These are phyloP conservation scores for Planococcus citri DNA, from an alignment of 1,140 invertebrate genomes.

Conservation along the genomic window DNA sequence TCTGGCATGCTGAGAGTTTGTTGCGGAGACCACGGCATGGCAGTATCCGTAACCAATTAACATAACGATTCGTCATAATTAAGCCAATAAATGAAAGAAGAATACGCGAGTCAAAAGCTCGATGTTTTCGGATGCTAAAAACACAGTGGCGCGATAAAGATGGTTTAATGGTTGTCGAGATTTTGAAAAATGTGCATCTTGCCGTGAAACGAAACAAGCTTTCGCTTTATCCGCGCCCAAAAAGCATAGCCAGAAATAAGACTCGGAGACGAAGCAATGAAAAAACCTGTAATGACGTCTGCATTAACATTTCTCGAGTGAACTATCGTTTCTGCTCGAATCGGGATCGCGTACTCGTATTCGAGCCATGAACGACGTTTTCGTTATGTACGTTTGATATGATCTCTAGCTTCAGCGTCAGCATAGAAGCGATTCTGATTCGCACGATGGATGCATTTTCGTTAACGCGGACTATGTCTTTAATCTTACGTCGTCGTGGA, in stretches of 20 bases:
- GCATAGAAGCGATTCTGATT: no score
- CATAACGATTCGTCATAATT: not conserved
- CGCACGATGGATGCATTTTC: no score
- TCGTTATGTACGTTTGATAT: not conserved
- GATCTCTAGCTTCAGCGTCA: no score
- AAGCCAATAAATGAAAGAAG: not conserved
- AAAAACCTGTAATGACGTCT: not conserved
- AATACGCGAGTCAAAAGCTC: not conserved
- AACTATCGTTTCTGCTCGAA: slow-evolving; percentile 1
- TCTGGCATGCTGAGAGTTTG: no score
- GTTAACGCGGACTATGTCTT: not conserved
- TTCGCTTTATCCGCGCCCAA: not conserved
- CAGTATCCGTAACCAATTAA: not conserved
- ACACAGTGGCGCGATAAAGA: not conserved
- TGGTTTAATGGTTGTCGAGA: not conserved
- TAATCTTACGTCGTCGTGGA: not conserved
- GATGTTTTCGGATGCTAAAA: not conserved
- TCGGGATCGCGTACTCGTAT: not conserved
- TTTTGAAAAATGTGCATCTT: not conserved
- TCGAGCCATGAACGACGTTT: not conserved
- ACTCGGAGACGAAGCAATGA: no score
- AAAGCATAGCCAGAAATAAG: no score
- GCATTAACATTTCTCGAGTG: not conserved
- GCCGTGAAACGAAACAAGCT: not conserved
- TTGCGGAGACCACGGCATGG: no score